Base-by-base conservation (phyloP, 2,113 vertebrate genomes). In the Tylochromis polylepis region DNA sequence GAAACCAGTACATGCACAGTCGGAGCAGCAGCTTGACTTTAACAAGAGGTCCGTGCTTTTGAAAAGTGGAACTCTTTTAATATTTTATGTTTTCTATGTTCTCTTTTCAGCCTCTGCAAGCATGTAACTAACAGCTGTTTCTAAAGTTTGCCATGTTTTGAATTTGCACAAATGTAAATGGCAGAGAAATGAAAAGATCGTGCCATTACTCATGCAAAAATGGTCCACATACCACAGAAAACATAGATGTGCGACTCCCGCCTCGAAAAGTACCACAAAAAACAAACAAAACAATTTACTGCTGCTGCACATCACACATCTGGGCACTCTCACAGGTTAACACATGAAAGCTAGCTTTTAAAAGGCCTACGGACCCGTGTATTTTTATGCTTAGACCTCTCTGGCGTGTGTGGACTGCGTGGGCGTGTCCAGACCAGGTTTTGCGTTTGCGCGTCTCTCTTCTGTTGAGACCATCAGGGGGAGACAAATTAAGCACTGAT, bases 401-500 rank as follows among this genome's bases (percentile, higher is more conserved):
- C 14, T 27, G 36, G n/a, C 2, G 1, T 22, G 18, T 65, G 60
- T 70, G 65, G 65, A 6, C 36, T 24, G n/a, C 2, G 38, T 46
- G 67, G 67, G 9, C 9, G 10, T 29, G 43, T 20, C 15, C 67
- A 29, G 22, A 49, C 41, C 41, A 49, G 0, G 43, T 75, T 72
- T 49, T 20, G 24, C 12, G 12, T 49, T 49, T 24, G 29, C 70
- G 49, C 24, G 9, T 49, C 43, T 75, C 70, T 29, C 70, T 29
- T 49, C 24, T 75, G 43, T 49, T 0, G 24, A 57, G 5, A 24
- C 34, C 36, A 4, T 29, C 0, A 8, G 14, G 36, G 38, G 8
- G 38, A 24, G 4, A 43, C 9, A 0, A 51, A 31, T n/a, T 22
- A n/a, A 53, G 51, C 0, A 29, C 75, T 1, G 0, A 31, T 82